Evolutionary conservation across 2,797 vertebrate species (phyloP).

Genomic region (Chrosomus eos): DNA sequence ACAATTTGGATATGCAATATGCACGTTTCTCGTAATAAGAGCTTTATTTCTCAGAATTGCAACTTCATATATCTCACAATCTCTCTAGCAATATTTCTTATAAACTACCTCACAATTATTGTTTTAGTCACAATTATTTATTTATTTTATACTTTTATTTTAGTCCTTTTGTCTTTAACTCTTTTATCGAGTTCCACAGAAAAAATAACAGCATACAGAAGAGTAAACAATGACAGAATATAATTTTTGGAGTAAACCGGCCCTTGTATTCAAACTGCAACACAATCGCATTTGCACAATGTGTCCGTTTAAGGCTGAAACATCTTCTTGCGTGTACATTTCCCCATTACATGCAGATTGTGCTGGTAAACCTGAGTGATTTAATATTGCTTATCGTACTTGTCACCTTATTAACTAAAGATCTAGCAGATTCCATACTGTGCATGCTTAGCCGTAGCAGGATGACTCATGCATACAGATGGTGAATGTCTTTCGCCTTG

Average conservation of each 20-base stretch:
- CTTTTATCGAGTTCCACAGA: not conserved
- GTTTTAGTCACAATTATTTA: not conserved
- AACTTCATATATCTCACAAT: not conserved
- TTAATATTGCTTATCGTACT: slow-evolving; percentile 20
- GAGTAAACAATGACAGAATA: not conserved
- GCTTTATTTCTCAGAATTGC: not conserved
- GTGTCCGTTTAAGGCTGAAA: not conserved
- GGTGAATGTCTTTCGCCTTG: slow-evolving; percentile 14
- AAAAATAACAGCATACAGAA: not conserved
- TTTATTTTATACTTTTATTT: not conserved
- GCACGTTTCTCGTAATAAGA: not conserved
- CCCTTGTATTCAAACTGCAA: not conserved
- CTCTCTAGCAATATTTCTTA: not conserved
- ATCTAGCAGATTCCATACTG: not conserved
- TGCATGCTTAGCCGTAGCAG: not conserved
- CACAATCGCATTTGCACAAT: not conserved
- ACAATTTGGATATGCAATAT: not conserved
- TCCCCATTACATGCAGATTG: not conserved
- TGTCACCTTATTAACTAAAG: slow-evolving; percentile 36
- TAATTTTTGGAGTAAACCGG: not conserved
- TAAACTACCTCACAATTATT: not conserved
- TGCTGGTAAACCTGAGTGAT: not conserved
- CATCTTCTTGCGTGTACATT: not conserved
- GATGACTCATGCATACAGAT: slow-evolving; percentile 38
- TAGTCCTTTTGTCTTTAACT: not conserved